These are phyloP conservation scores for Lonchura striata DNA, from an alignment of 2,113 vertebrate genomes.

Conservation along the genomic window DNA sequence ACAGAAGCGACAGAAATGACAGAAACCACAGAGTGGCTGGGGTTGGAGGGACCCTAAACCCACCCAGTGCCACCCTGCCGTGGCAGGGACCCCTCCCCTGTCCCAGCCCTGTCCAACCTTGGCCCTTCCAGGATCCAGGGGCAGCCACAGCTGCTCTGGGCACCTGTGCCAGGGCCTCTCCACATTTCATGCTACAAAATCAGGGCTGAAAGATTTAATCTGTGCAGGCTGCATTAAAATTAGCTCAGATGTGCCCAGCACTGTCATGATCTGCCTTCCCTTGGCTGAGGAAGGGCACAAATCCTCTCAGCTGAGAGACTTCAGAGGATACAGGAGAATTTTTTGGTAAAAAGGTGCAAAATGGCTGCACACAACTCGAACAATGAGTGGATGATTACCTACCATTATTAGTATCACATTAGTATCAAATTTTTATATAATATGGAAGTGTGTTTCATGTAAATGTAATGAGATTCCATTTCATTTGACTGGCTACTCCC, in stretches of 20 bases:
- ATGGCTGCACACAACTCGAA: rapidly evolving
- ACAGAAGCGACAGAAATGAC: too few species aligned
- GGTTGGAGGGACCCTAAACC: neutral
- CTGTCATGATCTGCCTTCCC: neutral
- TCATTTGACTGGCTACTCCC: neutral
- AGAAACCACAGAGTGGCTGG: rapidly evolving
- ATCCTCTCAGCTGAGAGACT: neutral
- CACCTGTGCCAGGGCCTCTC: too few species aligned
- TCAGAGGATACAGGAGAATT: rapidly evolving
- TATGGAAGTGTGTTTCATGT: neutral
- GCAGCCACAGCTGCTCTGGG: neutral
- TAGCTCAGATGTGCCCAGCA: neutral
- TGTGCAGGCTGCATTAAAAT: neutral
- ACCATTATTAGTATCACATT: neutral
- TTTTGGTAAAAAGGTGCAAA: neutral
- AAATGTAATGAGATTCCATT: neutral
- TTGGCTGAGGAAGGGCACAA: neutral
- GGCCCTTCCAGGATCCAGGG: neutral
- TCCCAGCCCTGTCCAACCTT: rapidly evolving
- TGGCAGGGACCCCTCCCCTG: rapidly evolving
- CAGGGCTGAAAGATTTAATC: neutral
- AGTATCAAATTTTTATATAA: neutral
- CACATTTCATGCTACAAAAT: neutral
- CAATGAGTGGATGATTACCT: neutral
- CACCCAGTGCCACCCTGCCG: neutral